Conservation (phyloP, 2,797 vertebrate genomes). For the Uromys caudimaculatus region DNA sequence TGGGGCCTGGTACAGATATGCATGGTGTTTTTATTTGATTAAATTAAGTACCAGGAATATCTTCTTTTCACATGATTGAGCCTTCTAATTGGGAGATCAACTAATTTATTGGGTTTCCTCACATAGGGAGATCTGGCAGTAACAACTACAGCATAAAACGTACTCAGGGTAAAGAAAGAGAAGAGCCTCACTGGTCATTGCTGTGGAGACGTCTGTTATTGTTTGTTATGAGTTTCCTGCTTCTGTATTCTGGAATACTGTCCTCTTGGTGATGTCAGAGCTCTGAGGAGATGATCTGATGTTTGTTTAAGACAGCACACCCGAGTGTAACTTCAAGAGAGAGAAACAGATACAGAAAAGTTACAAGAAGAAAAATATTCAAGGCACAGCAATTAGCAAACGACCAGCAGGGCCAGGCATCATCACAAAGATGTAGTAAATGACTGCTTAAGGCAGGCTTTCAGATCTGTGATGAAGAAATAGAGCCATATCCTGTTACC, state of each 20-base stretch:
- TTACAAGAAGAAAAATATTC: conserved; percentile 50
- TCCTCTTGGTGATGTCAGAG: conserved; percentile 58
- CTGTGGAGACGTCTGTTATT: neutral
- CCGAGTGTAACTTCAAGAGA: conserved; percentile 40
- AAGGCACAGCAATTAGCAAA: conserved; percentile 60
- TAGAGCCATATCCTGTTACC: conserved; percentile 51
- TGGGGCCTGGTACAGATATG: neutral
- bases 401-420: conserved; percentile 32
- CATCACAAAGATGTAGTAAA: conserved; percentile 48
- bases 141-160: neutral
- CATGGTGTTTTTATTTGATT: conserved; percentile 7
- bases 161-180: neutral
- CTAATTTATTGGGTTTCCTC: conserved; percentile 36
- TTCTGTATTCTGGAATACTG: conserved; percentile 42
- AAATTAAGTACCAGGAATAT: conserved; percentile 10
- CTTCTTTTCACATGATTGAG: neutral
- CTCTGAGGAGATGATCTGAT: conserved; percentile 35
- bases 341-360: conserved; percentile 38
- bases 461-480: conserved; percentile 63
- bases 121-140: neutral
- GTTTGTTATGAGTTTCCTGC: neutral
- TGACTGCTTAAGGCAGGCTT: conserved; percentile 56
- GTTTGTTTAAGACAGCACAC: conserved; percentile 41
- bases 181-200: neutral
- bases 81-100: conserved; percentile 32